Evolutionary conservation across 2,797 vertebrate genomes (phyloP).

Genomic region (Molothrus ater): DNA sequence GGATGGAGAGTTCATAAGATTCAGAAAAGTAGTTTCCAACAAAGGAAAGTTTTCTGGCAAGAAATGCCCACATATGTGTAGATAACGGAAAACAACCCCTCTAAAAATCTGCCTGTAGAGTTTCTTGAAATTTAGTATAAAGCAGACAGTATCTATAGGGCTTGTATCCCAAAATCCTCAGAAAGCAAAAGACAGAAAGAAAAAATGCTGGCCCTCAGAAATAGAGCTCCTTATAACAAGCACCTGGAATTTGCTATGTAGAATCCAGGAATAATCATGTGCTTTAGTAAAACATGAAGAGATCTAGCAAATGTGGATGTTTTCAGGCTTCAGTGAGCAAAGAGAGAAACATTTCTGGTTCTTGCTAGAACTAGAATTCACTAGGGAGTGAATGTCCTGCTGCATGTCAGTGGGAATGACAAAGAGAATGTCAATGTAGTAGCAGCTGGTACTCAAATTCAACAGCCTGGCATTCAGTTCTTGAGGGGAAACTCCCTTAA

Average conservation of each 20-base stretch:
- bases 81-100: neutral
- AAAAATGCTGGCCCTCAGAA: neutral
- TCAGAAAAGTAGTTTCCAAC: neutral
- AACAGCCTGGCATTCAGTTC: neutral
- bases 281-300: neutral
- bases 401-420: neutral
- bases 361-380: neutral
- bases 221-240: neutral
- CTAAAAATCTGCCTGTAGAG: neutral
- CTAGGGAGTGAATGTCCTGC: neutral
- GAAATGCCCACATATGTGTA: neutral
- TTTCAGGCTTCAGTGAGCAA: neutral
- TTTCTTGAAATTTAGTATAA: neutral
- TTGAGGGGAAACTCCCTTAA: neutral
- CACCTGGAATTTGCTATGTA: neutral
- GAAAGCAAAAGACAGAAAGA: neutral
- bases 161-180: neutral
- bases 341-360: neutral
- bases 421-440: rapidly evolving
- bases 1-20: neutral
- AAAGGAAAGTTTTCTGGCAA: neutral
- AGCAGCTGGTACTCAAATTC: neutral
- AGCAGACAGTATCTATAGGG: neutral
- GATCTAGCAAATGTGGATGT: neutral
- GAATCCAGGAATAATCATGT: neutral